Evolutionary conservation across 2,888 invertebrate species (phyloP), one percentile per base, ranked within the genome.

Genomic region (Stenotaenia linearis): DNA sequence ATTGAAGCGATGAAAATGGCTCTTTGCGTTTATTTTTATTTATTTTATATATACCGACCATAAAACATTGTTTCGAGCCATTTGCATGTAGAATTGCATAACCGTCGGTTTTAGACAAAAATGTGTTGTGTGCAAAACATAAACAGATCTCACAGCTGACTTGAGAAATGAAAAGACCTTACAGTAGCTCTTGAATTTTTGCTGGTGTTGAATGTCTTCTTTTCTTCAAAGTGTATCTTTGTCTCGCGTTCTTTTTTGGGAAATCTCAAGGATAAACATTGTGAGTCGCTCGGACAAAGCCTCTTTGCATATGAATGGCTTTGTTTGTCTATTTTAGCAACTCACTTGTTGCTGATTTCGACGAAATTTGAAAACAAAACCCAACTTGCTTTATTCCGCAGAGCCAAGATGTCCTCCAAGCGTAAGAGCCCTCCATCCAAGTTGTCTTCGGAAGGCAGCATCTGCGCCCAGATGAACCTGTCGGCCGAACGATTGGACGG

Each of bases 361-460:
- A 50, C 18, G 9, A 69, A 69, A 28, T 25, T 25, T 25, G 4
- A n/a, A 12, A 45, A 45, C 4, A 45, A 45, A 50, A 50, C 32
- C 32, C 6, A 50, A 15, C 50, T 50, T 23, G 50, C 32, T 78
- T 50, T 37, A 21, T 12, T 28, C 3, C 15, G 3, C 32, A 69
- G 69, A 69, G 45, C 18, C 61, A 95, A 92, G 90, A 96, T 96
- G 96, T 96, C 95, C 91, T 95, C 95, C 89, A 96, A 96, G 92
- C 92, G 96, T 89, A 96, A 96, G 90, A 96, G 95, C 88, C 95
- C 95, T 88, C 96, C 96, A 87, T 94, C 94, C 85, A 96, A 96
- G 90, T 90, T 95, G 88, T 90, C 90, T 86, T 94, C 95, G 92
- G 92, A 90, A 89, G 85, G 88, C 82, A 35, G 21, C 18, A 18